These are phyloP conservation scores for Caracal caracal DNA, from an alignment of 2,113 vertebrate species.

Conservation along the genomic window DNA sequence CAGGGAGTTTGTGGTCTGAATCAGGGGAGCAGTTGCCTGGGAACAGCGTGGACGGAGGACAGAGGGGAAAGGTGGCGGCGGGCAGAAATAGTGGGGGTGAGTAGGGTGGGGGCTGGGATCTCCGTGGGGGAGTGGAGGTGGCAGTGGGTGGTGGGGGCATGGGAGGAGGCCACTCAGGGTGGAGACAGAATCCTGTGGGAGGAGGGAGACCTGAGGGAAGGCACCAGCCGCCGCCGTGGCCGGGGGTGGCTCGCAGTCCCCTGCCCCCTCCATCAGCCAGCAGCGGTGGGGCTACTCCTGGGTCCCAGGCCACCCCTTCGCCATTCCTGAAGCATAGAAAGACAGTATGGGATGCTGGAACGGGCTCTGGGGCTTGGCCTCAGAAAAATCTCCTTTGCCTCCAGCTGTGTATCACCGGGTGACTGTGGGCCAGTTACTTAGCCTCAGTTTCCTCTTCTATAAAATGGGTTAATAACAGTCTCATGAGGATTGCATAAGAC, in stretches of 20 bases:
- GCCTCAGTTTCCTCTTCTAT: not conserved
- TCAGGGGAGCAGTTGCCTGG: not conserved
- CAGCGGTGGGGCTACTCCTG: rapidly evolving
- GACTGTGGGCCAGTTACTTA: not conserved
- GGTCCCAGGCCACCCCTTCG: no score
- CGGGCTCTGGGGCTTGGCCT: rapidly evolving
- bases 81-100: not conserved
- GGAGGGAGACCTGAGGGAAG: not conserved
- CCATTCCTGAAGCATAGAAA: not conserved
- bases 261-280: not conserved
- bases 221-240: rapidly evolving
- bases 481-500: rapidly evolving
- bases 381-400: not conserved
- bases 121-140: not conserved
- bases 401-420: not conserved
- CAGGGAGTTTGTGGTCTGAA: not conserved
- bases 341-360: not conserved
- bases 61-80: not conserved
- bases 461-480: not conserved
- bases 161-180: not conserved
- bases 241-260: no score
- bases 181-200: not conserved
- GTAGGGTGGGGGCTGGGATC: not conserved
- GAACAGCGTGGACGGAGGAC: not conserved
- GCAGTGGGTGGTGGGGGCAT: not conserved